Base-by-base conservation (phyloP, 1,140 invertebrate genomes). In the Apis laboriosa region DNA sequence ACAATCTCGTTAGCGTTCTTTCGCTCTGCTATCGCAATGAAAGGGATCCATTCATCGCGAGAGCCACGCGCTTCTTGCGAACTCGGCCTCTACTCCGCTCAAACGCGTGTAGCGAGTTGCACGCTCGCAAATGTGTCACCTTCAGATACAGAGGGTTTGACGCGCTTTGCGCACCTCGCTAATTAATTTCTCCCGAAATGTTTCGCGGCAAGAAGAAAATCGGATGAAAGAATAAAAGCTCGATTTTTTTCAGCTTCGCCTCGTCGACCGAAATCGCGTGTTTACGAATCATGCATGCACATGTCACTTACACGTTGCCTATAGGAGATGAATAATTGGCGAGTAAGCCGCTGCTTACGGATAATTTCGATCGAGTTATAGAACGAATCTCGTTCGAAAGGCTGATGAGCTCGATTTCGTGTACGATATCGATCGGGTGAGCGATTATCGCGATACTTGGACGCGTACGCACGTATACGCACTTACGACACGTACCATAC, bases 1-100 rank as follows among this genome's bases (percentile, higher is more conserved):
- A 73, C 79, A 83, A 87, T 87, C 86, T 53, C 85, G 83, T 79
- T 87, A 68, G 72, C 61, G 84, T 87, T 87, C 84, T 86, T 86
- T 53, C 56, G 9, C 60, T 21, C 80, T 78, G 60, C 67, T 70
- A 87, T 87, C 83, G 76, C 74, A 56, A 84, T 87, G 86, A 87
- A 87, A 87, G 86, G 86, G 51, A 49, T 77, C 74, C 85, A 87
- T 87, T 87, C 81, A 87, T 87, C 34, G 56, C 60, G n/a, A 51
- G 72, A 84, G 72, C 85, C 85, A 87, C 86, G 85, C 84, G 84
- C 82, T 87, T 56, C 76, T 86, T 66, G 61, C 68, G 28, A 55
- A 79, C 74, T 71, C 71, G 80, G 63, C 4, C 75, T 24, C 24
- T 24, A 74, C 71, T 86, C 28, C 43, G 76, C 73, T 86, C 51